These are phyloP conservation scores for Symphodus melops DNA, from an alignment of 2,113 vertebrate genomes.

Conservation along the genomic window DNA sequence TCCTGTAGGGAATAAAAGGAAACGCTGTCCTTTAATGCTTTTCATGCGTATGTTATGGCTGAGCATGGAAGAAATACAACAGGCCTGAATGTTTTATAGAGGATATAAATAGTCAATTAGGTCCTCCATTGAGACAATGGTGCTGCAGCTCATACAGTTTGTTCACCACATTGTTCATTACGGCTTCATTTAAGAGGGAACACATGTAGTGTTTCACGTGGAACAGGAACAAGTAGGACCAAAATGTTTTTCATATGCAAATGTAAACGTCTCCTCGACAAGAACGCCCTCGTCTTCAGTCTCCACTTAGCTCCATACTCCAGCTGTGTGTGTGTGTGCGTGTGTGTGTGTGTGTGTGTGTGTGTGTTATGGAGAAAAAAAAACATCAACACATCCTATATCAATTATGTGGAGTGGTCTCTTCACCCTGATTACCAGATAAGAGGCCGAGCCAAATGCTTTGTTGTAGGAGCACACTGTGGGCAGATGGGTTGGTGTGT, in stretches of 20 bases:
- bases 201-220: constrained; percentile 30
- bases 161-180: background rate
- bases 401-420: constrained; percentile 69
- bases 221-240: constrained; percentile 53
- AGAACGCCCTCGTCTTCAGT: constrained; percentile 37
- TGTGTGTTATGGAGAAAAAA: constrained; percentile 14
- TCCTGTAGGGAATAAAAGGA: background rate
- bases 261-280: constrained; percentile 28
- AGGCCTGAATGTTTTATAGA: constrained; percentile 4
- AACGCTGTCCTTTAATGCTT: background rate
- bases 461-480: constrained; percentile 41
- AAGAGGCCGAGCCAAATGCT: constrained; percentile 61
- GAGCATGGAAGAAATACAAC: background rate
- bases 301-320: constrained; percentile 30
- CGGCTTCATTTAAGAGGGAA: constrained; percentile 20
- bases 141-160: constrained; percentile 2
- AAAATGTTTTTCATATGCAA: constrained; percentile 61
- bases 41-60: background rate
- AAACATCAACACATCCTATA: constrained; percentile 41
- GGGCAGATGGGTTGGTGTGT: constrained; percentile 19
- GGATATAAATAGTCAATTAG: background rate
- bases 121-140: background rate
- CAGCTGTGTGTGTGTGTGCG: constrained; percentile 8
- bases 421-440: constrained; percentile 68
- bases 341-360: background rate